A percentile compares a stretch with the other conserved stretches of the same genome.
phyloP scores from a whole-genome alignment of 2,113 vertebrate species.

The Empidonax alnorum region DNA sequence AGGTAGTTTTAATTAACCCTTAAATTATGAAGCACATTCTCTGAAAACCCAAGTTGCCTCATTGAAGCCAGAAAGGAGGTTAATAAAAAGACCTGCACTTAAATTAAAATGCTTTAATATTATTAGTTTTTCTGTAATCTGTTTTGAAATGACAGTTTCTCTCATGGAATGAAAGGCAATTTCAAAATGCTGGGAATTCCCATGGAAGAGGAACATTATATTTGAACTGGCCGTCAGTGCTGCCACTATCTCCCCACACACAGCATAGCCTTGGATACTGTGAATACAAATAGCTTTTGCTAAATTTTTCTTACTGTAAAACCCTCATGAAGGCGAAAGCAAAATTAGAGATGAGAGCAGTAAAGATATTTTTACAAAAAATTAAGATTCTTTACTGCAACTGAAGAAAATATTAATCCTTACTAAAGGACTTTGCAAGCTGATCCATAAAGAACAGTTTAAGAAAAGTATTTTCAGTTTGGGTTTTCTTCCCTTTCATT shows the following conservation, averaged over 20 bases:
- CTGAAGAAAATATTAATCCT: not conserved
- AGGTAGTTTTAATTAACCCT: conserved; percentile 30
- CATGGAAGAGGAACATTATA: not conserved
- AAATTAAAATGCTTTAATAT: not conserved
- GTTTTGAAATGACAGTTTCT: conserved; percentile 35
- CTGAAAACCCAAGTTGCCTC: not conserved
- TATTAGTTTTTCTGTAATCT: conserved; percentile 14
- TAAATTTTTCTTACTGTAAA: not conserved
- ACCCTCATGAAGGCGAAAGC: not conserved
- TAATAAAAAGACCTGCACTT: conserved; percentile 3
- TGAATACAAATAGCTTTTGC: not conserved
- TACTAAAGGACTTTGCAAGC: not conserved
- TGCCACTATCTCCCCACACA: not conserved
- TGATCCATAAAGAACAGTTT: not conserved
- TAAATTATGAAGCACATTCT: conserved; percentile 17
- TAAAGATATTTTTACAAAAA: not conserved
- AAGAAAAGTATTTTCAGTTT: not conserved
- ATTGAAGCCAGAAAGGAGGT: not conserved
- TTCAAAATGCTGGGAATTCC: conserved; percentile 17
- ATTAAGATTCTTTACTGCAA: not conserved
- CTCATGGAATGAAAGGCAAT: not conserved
- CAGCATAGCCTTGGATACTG: not conserved
- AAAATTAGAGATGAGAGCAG: not conserved
- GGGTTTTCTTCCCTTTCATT: not conserved
- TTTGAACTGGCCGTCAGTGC: not conserved